Evolutionary conservation across 2,888 invertebrate species (phyloP).

Genomic region (Danaus chrysippus): DNA sequence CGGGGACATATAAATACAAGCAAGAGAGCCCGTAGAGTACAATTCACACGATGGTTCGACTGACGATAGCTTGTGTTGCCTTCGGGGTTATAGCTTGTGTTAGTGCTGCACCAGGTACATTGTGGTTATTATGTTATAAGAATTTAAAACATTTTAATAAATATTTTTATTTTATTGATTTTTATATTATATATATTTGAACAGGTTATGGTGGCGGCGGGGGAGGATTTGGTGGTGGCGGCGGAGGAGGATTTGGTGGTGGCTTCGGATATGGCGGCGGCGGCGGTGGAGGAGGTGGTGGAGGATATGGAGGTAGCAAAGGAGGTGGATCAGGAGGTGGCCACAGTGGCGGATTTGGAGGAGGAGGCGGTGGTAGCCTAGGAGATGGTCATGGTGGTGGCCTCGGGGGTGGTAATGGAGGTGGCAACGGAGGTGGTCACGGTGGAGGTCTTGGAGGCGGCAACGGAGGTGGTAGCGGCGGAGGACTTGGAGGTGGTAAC

Average conservation of each 20-base stretch:
- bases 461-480: slow-evolving; percentile 29
- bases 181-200: background rate
- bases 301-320: slow-evolving; percentile 29
- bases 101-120: slow-evolving; percentile 60
- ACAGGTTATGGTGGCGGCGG: slow-evolving; percentile 30
- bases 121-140: background rate
- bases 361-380: slow-evolving; percentile 31
- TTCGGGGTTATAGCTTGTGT: slow-evolving; percentile 57
- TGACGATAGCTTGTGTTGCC: slow-evolving; percentile 53
- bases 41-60: slow-evolving; percentile 57
- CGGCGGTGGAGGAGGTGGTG: slow-evolving; percentile 39
- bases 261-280: slow-evolving; percentile 37
- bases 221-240: background rate
- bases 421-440: slow-evolving; percentile 29
- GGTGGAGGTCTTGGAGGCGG: slow-evolving; percentile 27
- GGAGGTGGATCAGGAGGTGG: slow-evolving; percentile 32
- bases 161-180: background rate
- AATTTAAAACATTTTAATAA: background rate
- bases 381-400: slow-evolving; percentile 27
- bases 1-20: slow-evolving; percentile 51
- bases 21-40: slow-evolving; percentile 32
- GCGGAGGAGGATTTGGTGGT: slow-evolving; percentile 19
- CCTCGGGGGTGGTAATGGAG: slow-evolving; percentile 32
- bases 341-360: slow-evolving; percentile 26
- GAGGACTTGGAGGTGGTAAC: slow-evolving; percentile 42